Evolutionary conservation across 2,113 vertebrate species (phyloP).

Genomic region (Sitta europaea): DNA sequence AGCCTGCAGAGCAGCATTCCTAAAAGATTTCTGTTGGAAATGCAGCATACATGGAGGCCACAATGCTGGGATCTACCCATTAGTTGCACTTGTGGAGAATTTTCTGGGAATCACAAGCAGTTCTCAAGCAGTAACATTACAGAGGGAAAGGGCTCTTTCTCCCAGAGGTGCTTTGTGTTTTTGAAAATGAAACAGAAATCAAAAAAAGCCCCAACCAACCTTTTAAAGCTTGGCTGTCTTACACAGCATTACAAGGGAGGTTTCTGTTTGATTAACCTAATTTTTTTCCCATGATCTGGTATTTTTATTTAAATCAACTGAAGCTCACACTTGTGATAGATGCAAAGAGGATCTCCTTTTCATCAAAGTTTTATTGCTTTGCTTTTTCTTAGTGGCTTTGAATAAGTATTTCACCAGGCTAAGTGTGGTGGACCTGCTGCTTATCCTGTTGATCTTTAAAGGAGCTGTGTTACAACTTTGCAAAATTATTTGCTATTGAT

Average conservation of each 20-base stretch:
- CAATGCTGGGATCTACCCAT: neutral
- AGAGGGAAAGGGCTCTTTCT: neutral
- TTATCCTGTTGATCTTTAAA: neutral
- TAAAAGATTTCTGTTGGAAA: neutral
- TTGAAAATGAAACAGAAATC: neutral
- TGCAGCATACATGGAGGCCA: neutral
- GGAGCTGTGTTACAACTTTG: neutral
- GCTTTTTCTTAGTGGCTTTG: neutral
- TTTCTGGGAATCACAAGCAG: rapidly evolving
- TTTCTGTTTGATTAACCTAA: rapidly evolving
- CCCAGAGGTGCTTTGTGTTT: neutral
- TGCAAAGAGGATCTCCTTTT: neutral
- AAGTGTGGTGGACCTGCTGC: neutral
- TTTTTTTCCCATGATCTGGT: neutral
- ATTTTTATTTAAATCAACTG: neutral
- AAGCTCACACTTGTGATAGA: neutral
- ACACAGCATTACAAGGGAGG: neutral
- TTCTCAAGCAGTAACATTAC: neutral
- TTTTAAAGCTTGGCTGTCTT: neutral
- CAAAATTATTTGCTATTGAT: neutral
- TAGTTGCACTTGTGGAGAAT: rapidly evolving
- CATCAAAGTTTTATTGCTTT: neutral
- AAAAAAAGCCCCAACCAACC: neutral
- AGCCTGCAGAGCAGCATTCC: neutral
- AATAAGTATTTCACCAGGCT: neutral